Base-by-base conservation (phyloP, 2,113 vertebrate genomes). In the Passer montanus region DNA sequence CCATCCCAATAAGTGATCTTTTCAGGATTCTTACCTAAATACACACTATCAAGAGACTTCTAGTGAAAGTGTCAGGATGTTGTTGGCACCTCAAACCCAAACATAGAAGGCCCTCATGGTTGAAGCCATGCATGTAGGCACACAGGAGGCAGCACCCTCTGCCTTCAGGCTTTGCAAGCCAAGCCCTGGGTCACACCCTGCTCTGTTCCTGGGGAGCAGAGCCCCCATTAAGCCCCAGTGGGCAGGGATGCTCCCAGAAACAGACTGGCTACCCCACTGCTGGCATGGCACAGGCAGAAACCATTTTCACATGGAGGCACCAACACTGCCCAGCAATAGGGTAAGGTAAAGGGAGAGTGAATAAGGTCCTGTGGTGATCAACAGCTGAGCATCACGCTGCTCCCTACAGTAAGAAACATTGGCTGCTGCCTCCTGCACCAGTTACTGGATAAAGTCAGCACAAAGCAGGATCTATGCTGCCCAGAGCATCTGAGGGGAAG, bases 401-500 rank as follows among this genome's bases (percentile, higher is more conserved):
- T 94, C 33, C 15, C 31, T 35, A 22, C 15, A 50, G n/a, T 18
- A 11, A 68, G 64, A 67, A 67, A 59, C 4, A 6, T 0, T 0
- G 0, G 14, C 39, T 30, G 35, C 43, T 4, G 7, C 14, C 39
- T 83, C 50, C 37, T 41, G 37, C 13, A 27, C 24, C 19, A 35
- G 13, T 8, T 10, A 39, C 5, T 11, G 24, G 41, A 39, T 27
- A 8, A 63, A 69, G 52, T 27, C 60, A 50, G 39, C 10, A 6
- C 5, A n/a, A n/a, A 64, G 43, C 8, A 6, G 53, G n/a, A 44
- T 33, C 31, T 59, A 22, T 8, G 30, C 55, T 7, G 4, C 59
- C 7, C 68, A 31, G 47, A 4, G 0, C 0, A 0, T 28, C 52
- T 26, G 17, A n/a, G 17, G 9, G 28, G 15, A 47, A 50, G 7